Conservation (phyloP, 1,140 invertebrate species). For the Amphibalanus amphitrite region DNA sequence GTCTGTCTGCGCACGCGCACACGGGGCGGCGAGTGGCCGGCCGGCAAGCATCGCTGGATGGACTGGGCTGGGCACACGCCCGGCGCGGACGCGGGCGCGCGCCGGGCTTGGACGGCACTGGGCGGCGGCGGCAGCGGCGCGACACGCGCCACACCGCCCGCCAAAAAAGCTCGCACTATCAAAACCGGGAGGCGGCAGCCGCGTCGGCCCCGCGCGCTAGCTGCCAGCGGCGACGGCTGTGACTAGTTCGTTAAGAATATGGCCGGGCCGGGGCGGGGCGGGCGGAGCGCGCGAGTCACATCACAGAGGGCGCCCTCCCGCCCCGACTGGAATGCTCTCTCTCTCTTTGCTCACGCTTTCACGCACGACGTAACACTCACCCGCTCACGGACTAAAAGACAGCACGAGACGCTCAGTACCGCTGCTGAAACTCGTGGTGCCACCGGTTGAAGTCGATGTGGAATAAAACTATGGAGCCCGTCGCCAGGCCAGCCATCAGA, state of each 20-base stretch:
- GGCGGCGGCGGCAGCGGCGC: no score
- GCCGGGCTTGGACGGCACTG: neutral
- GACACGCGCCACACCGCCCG: no score
- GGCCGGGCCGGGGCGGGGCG: no score
- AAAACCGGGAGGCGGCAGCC: no score
- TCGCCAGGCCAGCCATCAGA: constrained; percentile 83
- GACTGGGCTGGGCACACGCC: neutral
- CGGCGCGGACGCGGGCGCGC: no score
- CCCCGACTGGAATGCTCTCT: neutral
- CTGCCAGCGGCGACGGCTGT: neutral
- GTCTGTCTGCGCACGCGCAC: neutral
- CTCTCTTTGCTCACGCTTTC: no score
- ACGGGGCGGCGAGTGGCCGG: neutral
- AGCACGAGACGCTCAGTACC: constrained; percentile 22
- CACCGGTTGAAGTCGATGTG: constrained; percentile 99
- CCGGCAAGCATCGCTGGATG: neutral
- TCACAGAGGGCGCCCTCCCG: neutral
- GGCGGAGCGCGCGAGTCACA: no score
- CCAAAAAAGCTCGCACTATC: no score
- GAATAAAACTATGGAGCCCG: constrained; percentile 94
- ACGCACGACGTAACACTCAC: no score
- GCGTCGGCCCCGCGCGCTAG: neutral
- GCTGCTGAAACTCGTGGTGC: constrained; percentile 96
- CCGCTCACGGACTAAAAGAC: no score
- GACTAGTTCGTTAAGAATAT: constrained; percentile 2